A percentile compares a stretch with the other conserved stretches of the same genome.
These are phyloP conservation scores for Sander lucioperca DNA, from an alignment of 2,113 vertebrate species.

Conservation along the genomic window DNA sequence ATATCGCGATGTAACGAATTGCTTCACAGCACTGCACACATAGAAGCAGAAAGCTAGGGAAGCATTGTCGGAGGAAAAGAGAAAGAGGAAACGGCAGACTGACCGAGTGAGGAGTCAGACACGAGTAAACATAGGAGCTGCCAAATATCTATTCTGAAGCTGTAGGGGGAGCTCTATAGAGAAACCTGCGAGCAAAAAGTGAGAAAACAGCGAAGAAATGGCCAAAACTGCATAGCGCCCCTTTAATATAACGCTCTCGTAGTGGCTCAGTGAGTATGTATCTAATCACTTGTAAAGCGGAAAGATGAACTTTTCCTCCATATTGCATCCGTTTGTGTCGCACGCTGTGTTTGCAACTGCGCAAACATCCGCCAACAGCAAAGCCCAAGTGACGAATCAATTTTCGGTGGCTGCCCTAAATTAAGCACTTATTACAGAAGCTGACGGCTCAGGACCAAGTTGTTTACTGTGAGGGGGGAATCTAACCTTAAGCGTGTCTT, in stretches of 20 bases:
- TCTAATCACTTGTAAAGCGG: not conserved
- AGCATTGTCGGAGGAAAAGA: too few relatives aligned
- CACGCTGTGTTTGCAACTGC: not conserved
- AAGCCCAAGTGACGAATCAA: slow-evolving; percentile 33
- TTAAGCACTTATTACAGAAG: slow-evolving; percentile 43
- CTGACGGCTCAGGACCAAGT: slow-evolving; percentile 35
- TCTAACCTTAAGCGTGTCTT: slow-evolving; percentile 47
- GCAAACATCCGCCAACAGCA: slow-evolving; percentile 27
- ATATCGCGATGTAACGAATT: too few relatives aligned
- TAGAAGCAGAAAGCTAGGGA: too few relatives aligned
- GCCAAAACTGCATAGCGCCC: too few relatives aligned
- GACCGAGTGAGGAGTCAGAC: too few relatives aligned
- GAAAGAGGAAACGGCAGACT: too few relatives aligned
- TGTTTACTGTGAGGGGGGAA: slow-evolving; percentile 50
- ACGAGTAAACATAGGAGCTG: too few relatives aligned
- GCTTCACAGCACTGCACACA: too few relatives aligned
- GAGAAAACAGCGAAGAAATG: too few relatives aligned
- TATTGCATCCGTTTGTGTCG: not conserved
- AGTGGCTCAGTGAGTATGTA: not conserved
- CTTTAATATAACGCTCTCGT: not conserved
- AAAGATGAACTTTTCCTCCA: not conserved
- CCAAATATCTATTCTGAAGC: too few relatives aligned
- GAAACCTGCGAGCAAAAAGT: too few relatives aligned
- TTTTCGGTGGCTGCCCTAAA: slow-evolving; percentile 14
- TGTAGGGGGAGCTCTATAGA: too few relatives aligned